Percentiles rank a stretch among this genome's conserved stretches.
These are phyloP conservation scores for Pocillopora damicornis DNA, from an alignment of 64 coral and sea anemone genomes.

Conservation along the genomic window DNA sequence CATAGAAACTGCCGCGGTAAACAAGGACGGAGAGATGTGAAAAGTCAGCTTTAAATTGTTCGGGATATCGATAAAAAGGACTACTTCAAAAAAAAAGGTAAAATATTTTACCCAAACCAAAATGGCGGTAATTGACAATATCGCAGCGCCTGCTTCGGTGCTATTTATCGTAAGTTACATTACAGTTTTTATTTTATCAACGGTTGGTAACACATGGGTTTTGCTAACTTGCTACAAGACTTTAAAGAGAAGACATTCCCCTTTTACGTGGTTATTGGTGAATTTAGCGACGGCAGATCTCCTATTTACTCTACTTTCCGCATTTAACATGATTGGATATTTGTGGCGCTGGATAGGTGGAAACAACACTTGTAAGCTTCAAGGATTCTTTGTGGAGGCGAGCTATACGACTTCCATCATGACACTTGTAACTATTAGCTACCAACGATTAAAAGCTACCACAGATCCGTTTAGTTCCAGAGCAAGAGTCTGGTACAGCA, in stretches of 20 bases:
- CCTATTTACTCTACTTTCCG: conserved; percentile 7
- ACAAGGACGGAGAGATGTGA: too few relatives aligned
- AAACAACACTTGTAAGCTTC: conserved; percentile 26
- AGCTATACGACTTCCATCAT: conserved; percentile 36
- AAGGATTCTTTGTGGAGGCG: conserved; percentile 38
- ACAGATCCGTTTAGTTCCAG: conserved; percentile 1
- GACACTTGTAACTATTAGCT: conserved; percentile 29
- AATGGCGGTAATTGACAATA: not conserved
- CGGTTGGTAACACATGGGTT: conserved; percentile 38
- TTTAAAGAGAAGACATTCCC: not conserved
- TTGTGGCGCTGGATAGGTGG: conserved; percentile 15
- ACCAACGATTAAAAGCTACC: conserved; percentile 15
- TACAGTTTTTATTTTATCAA: not conserved
- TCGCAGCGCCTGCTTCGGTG: not conserved
- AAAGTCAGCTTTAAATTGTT: too few relatives aligned
- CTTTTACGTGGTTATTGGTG: conserved; percentile 22
- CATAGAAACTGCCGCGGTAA: too few relatives aligned
- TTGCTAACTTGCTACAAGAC: conserved; percentile 16
- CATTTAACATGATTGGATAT: conserved; percentile 15
- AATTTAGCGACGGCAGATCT: conserved; percentile 51
- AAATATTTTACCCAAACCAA: not conserved
- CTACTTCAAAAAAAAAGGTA: not conserved
- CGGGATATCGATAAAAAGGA: not conserved
- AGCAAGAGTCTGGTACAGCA: not conserved
- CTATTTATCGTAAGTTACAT: not conserved